phyloP scores from a whole-genome alignment of 2,113 vertebrate species.

The Probosciger aterrimus region DNA sequence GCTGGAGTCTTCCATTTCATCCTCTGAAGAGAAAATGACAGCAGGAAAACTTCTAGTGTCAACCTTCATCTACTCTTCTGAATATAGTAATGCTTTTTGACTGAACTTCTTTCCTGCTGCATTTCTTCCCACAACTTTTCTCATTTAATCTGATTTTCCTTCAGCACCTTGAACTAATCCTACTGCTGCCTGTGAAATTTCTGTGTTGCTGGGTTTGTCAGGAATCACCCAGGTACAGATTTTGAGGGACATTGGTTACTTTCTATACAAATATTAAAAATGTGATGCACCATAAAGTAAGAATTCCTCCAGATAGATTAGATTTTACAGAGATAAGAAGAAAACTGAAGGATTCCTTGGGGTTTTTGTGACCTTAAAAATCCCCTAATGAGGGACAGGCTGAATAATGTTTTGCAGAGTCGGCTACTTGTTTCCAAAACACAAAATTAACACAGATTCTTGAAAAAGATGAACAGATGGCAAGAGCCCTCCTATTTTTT shows the following conservation, averaged over 20 bases:
- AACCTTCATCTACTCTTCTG: slow-evolving; percentile 22
- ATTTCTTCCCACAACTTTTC: slow-evolving; percentile 39
- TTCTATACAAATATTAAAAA: not conserved
- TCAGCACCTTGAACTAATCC: slow-evolving; percentile 43
- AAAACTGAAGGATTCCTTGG: not conserved
- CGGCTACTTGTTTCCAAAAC: not conserved
- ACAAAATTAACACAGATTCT: not conserved
- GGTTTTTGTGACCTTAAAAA: not conserved
- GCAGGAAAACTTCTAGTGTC: slow-evolving; percentile 49
- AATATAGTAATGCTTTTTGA: slow-evolving; percentile 43
- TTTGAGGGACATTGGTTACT: not conserved
- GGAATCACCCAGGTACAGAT: not conserved
- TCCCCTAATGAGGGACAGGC: not conserved
- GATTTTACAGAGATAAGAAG: not conserved
- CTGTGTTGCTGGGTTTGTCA: not conserved
- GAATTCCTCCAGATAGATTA: not conserved
- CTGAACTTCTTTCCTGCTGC: slow-evolving; percentile 8
- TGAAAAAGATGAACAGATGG: not conserved
- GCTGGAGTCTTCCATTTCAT: slow-evolving; percentile 46
- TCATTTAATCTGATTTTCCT: slow-evolving; percentile 36
- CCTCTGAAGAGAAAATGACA: slow-evolving; percentile 54
- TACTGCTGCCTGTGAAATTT: not conserved
- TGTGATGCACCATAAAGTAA: not conserved
- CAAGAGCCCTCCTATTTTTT: not conserved
- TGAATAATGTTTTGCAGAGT: not conserved